Percentiles rank a stretch among this genome's conserved stretches.
phyloP scores from a whole-genome alignment of 1,140 invertebrate genomes.

The Eubasilissa regina region DNA sequence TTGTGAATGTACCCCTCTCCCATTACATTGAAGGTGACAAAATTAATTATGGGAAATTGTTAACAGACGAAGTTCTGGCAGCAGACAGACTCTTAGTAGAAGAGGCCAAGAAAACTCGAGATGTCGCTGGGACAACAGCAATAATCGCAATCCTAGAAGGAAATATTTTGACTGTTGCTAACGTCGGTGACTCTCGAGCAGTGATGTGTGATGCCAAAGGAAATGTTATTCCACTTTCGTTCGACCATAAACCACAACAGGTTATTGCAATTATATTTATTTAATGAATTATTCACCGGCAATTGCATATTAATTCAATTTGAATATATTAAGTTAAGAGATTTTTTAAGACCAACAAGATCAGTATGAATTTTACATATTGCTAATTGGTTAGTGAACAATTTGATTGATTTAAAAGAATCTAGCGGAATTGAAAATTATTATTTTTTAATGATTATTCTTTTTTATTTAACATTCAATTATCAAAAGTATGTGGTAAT shows the following conservation, averaged over 20 bases:
- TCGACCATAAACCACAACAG: constrained; percentile 97
- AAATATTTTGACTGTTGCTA: constrained; percentile 89
- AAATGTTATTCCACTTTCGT: constrained; percentile 92
- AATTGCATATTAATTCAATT: not conserved
- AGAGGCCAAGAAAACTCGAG: constrained; percentile 85
- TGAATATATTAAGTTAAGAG: not conserved
- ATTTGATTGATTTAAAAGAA: too few relatives aligned
- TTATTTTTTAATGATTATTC: too few relatives aligned
- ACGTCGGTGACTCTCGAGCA: constrained; percentile 96
- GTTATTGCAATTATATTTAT: constrained; percentile 70
- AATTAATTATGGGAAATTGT: constrained; percentile 85
- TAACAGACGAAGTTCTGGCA: constrained; percentile 88
- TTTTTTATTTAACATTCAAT: too few relatives aligned
- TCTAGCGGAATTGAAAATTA: too few relatives aligned
- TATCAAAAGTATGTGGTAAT: too few relatives aligned
- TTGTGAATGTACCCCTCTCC: constrained; percentile 65
- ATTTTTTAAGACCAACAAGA: too few relatives aligned
- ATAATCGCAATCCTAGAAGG: constrained; percentile 90
- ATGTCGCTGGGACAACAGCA: constrained; percentile 95
- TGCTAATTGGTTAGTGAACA: too few relatives aligned
- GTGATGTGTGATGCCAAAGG: constrained; percentile 94
- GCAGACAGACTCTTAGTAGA: constrained; percentile 86
- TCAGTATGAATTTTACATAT: too few relatives aligned
- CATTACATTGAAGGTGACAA: constrained; percentile 80
- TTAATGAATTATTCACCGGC: constrained; percentile 2